Percentiles rank a stretch among this genome's conserved stretches.
phyloP scores from a whole-genome alignment of 2,113 vertebrate genomes.

The Acanthochromis polyacanthus region DNA sequence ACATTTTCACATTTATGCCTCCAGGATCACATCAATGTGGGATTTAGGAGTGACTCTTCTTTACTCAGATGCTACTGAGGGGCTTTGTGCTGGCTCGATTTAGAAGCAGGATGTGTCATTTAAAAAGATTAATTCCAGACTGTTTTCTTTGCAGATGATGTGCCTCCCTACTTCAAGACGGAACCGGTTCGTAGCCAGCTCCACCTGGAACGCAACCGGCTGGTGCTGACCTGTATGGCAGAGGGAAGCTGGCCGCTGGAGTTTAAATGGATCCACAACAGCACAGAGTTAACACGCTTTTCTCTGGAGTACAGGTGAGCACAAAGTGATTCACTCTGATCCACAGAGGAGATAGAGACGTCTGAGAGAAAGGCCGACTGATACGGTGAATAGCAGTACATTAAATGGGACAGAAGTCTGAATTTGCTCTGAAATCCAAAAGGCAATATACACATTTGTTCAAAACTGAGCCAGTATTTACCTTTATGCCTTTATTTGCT shows the following conservation, averaged over 20 bases:
- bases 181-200: slow-evolving; percentile 95
- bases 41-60: slow-evolving; percentile 21
- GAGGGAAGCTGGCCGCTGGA: slow-evolving; percentile 99
- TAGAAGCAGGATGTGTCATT: neutral
- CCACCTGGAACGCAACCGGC: slow-evolving; percentile 95
- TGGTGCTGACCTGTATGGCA: slow-evolving; percentile 98
- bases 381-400: no score
- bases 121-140: neutral
- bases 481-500: no score
- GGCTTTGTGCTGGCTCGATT: neutral
- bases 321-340: no score
- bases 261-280: slow-evolving; percentile 99
- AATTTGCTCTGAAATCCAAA: no score
- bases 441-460: no score
- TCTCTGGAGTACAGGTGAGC: slow-evolving; percentile 96
- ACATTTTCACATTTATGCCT: neutral
- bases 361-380: no score
- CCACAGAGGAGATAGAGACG: no score
- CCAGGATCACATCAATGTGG: neutral
- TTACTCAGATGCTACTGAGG: slow-evolving; percentile 3
- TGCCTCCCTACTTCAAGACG: slow-evolving; percentile 98
- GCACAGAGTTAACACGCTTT: slow-evolving; percentile 93
- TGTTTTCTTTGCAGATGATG: slow-evolving; percentile 88
- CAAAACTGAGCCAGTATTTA: no score
- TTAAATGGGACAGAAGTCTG: no score